phyloP scores from a whole-genome alignment of 2,113 vertebrate genomes.

The Cygnus atratus region DNA sequence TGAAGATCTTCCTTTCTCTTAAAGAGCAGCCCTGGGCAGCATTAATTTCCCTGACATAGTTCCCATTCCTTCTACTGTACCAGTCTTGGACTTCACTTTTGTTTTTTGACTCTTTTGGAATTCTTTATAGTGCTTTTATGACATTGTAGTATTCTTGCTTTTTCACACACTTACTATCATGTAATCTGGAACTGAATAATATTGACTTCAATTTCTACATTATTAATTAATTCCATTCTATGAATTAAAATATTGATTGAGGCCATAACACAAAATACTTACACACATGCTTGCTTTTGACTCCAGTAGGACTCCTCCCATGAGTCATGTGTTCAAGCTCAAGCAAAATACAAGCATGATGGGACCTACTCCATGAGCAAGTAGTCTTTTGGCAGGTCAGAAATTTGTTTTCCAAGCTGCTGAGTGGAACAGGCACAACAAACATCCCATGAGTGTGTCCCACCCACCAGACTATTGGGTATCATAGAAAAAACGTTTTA shows the following conservation, averaged over 20 bases:
- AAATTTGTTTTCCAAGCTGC: not conserved
- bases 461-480: not conserved
- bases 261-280: not conserved
- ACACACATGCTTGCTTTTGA: not conserved
- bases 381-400: not conserved
- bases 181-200: not conserved
- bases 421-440: not conserved
- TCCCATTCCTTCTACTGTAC: not conserved
- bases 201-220: not conserved
- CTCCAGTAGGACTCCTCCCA: not conserved
- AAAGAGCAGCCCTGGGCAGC: not conserved
- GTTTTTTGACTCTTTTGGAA: not conserved
- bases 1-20: not conserved
- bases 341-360: not conserved
- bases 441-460: not conserved
- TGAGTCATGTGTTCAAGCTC: not conserved
- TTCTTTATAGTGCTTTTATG: not conserved
- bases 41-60: not conserved
- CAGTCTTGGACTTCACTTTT: not conserved
- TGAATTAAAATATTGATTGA: not conserved
- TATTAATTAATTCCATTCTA: not conserved
- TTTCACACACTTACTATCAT: not conserved
- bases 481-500: not conserved
- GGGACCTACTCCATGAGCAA: not conserved
- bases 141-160: not conserved